Evolutionary conservation across 2,888 invertebrate genomes (phyloP).

Genomic region (Seira sanloemensis): DNA sequence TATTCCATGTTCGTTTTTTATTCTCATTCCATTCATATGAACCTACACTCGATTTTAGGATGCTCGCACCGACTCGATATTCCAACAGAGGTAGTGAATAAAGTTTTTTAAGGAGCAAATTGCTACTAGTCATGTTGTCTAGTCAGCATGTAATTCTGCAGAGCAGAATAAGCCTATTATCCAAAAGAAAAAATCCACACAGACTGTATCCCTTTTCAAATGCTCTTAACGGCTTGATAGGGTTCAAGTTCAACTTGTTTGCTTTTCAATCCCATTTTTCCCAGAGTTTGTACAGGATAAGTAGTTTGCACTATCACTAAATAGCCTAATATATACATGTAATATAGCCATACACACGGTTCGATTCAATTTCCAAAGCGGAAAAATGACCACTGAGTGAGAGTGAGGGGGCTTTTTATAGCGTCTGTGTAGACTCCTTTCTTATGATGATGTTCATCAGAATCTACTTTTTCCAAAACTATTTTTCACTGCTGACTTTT

Average conservation of each 20-base stretch:
- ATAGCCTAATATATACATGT: too few relatives aligned
- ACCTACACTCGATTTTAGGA: neutral
- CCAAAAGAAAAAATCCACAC: neutral
- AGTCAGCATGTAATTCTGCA: slow-evolving; percentile 14
- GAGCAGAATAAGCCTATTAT: slow-evolving; percentile 16
- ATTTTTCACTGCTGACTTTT: slow-evolving; percentile 29
- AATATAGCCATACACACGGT: neutral
- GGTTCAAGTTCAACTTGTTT: slow-evolving; percentile 48
- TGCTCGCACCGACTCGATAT: neutral
- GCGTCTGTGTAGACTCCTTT: neutral
- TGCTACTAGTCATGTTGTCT: slow-evolving; percentile 14
- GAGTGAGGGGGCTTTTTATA: neutral
- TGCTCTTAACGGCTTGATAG: slow-evolving; percentile 36
- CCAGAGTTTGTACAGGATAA: slow-evolving; percentile 10
- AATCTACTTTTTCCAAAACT: slow-evolving; percentile 24
- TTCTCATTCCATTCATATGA: slow-evolving; percentile 2
- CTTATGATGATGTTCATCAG: slow-evolving; percentile 24
- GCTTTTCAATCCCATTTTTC: slow-evolving; percentile 16
- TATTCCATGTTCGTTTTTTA: neutral
- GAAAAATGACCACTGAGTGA: slow-evolving; percentile 3
- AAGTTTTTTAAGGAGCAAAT: slow-evolving; percentile 3
- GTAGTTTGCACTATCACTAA: slow-evolving; percentile 16
- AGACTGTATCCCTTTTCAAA: slow-evolving; percentile 8
- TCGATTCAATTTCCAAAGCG: slow-evolving; percentile 16
- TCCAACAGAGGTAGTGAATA: neutral